Conservation (phyloP, 1,140 invertebrate genomes). For the Euwallacea fornicatus region DNA sequence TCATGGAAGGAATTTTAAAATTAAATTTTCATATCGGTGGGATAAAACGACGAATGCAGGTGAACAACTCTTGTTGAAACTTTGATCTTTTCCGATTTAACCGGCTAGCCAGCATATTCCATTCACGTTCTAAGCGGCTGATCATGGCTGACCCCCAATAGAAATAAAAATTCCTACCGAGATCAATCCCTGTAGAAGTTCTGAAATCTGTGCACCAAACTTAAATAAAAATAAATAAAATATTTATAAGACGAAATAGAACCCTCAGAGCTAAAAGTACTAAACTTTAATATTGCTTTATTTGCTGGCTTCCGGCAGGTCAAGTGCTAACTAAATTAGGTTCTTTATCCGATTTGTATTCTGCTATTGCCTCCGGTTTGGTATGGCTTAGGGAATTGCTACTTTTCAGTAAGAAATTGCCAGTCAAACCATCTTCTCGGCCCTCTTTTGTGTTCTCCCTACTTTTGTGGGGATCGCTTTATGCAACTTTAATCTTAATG, state of each 20-base stretch:
- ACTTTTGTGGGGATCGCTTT: slow-evolving; percentile 29
- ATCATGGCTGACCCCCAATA: no score
- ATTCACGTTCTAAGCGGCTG: no score
- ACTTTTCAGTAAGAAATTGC: slow-evolving; percentile 46
- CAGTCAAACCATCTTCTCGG: slow-evolving; percentile 30
- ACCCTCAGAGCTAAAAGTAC: slow-evolving; percentile 41
- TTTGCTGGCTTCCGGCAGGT: slow-evolving; percentile 51
- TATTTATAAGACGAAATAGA: slow-evolving; percentile 35
- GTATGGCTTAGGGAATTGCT: slow-evolving; percentile 45
- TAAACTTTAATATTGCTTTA: slow-evolving; percentile 56
- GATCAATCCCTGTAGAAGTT: no score
- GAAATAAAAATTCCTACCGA: no score
- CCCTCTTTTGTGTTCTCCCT: slow-evolving; percentile 13
- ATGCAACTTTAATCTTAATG: slow-evolving; percentile 34
- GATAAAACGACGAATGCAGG: no score
- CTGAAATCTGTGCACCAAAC: no score
- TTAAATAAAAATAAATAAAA: slow-evolving; percentile 37
- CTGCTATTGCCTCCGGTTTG: slow-evolving; percentile 48
- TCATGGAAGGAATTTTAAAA: no score
- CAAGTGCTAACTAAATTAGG: slow-evolving; percentile 54
- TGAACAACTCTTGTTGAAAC: no score
- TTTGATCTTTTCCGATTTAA: no score
- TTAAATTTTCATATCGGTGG: no score
- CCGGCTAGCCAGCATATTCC: no score
- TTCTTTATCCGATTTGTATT: slow-evolving; percentile 53